A percentile compares a stretch with the other conserved stretches of the same genome.
These are phyloP conservation scores for Ancistrus triradiatus DNA, from an alignment of 2,113 vertebrate species.

Conservation along the genomic window DNA sequence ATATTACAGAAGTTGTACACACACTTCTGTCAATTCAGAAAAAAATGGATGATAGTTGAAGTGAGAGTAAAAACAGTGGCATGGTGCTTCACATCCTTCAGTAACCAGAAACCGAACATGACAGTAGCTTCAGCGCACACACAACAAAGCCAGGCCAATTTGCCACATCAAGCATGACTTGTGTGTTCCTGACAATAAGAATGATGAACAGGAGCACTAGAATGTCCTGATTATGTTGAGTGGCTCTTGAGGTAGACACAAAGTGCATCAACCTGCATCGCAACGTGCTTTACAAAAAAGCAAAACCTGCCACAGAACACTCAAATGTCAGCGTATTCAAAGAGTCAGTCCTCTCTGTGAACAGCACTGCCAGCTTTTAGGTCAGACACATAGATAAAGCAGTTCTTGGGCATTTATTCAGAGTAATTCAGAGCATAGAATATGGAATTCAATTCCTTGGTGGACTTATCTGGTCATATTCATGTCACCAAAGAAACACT, in stretches of 20 bases:
- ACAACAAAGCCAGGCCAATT: not conserved
- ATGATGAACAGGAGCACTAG: constrained; percentile 25
- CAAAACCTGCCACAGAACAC: constrained; percentile 4
- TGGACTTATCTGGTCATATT: not conserved
- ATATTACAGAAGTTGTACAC: too few species aligned
- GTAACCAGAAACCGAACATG: constrained; percentile 9
- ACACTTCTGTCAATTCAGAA: too few species aligned
- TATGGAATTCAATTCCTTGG: constrained; percentile 8
- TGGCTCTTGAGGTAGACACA: constrained; percentile 14
- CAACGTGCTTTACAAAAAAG: constrained; percentile 3
- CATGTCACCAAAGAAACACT: constrained; percentile 2
- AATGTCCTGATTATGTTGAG: constrained; percentile 18
- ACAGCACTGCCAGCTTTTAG: not conserved
- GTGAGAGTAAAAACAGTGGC: too few species aligned
- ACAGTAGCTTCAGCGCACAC: not conserved
- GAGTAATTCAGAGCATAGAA: constrained; percentile 9
- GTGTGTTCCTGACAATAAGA: not conserved
- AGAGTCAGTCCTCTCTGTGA: not conserved
- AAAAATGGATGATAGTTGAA: too few species aligned
- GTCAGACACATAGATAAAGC: not conserved
- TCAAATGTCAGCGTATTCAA: too few species aligned
- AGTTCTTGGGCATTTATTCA: not conserved
- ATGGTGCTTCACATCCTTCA: too few species aligned
- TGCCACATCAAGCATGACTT: constrained; percentile 8
- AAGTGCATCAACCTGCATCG: constrained; percentile 6